phyloP scores from a whole-genome alignment of 2,113 vertebrate species.

The Sander vitreus region DNA sequence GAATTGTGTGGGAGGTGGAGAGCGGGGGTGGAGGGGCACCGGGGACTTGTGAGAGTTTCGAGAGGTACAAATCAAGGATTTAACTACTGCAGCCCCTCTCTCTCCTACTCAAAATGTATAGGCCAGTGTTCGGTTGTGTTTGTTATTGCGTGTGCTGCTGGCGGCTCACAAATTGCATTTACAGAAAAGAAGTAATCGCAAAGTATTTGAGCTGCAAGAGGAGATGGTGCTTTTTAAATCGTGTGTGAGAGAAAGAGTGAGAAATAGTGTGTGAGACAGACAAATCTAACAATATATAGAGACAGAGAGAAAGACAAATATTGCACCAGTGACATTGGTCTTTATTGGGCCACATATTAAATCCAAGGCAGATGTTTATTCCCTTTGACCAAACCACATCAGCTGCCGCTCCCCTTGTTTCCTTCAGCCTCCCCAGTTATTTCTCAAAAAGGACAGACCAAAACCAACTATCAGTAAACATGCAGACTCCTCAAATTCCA shows the following conservation, averaged over 20 bases:
- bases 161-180: slow-evolving; percentile 9
- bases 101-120: slow-evolving; percentile 49
- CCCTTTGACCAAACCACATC: slow-evolving; percentile 71
- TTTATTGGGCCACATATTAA: slow-evolving; percentile 74
- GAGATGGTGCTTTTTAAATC: slow-evolving; percentile 20
- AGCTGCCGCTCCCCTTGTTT: slow-evolving; percentile 78
- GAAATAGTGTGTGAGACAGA: slow-evolving; percentile 21
- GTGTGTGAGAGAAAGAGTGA: slow-evolving; percentile 8
- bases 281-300: slow-evolving; percentile 39
- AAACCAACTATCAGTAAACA: slow-evolving; percentile 79
- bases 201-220: background rate
- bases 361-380: slow-evolving; percentile 82
- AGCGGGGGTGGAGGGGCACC: slow-evolving; percentile 69
- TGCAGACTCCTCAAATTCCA: slow-evolving; percentile 68
- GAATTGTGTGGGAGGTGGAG: slow-evolving; percentile 84
- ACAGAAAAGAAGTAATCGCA: slow-evolving; percentile 12
- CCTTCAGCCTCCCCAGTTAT: slow-evolving; percentile 68
- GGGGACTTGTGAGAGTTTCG: slow-evolving; percentile 78
- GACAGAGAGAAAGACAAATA: slow-evolving; percentile 51
- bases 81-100: slow-evolving; percentile 72
- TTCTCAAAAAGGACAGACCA: slow-evolving; percentile 72
- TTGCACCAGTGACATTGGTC: slow-evolving; percentile 49
- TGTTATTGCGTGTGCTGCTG: slow-evolving; percentile 2
- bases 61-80: slow-evolving; percentile 85
- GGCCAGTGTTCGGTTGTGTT: slow-evolving; percentile 13